phyloP scores from a whole-genome alignment of 2,113 vertebrate species.

The Chrysemys picta region DNA sequence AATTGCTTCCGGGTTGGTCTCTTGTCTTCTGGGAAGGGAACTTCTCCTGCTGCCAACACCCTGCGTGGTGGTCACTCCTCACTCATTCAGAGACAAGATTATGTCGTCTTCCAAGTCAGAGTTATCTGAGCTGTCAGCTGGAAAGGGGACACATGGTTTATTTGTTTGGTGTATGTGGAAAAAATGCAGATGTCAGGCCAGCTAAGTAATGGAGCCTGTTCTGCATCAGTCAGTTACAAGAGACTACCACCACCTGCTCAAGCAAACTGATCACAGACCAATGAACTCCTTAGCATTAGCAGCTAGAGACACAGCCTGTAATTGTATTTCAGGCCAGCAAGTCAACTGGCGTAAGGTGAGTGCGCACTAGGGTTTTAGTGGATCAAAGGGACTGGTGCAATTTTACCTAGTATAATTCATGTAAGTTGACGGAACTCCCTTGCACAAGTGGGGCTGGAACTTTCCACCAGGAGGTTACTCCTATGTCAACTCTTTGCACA shows the following conservation, averaged over 20 bases:
- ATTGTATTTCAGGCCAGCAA: not conserved
- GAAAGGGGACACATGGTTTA: conserved; percentile 68
- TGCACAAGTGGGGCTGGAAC: not conserved
- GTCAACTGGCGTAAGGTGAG: not conserved
- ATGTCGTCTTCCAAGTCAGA: conserved; percentile 99
- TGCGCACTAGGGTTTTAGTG: not conserved
- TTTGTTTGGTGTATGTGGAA: not conserved
- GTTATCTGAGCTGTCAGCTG: conserved; percentile 96
- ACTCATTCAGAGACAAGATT: conserved; percentile 91
- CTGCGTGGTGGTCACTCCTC: conserved; percentile 45
- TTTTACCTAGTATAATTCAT: not conserved
- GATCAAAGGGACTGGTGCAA: not conserved
- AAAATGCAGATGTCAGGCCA: conserved; percentile 15
- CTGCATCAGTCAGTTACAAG: not conserved
- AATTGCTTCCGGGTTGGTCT: conserved; percentile 72
- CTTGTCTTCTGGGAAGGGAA: conserved; percentile 64
- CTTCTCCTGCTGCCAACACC: conserved; percentile 40
- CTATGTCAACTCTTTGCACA: not conserved
- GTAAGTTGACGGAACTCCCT: not conserved
- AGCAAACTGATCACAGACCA: not conserved
- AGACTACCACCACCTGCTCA: not conserved
- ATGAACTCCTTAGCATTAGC: not conserved
- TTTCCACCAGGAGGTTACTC: not conserved
- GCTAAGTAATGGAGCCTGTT: not conserved
- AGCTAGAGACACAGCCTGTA: not conserved